Conservation (phyloP, 2,888 invertebrate species). For the Drosophila kokeensis region DNA sequence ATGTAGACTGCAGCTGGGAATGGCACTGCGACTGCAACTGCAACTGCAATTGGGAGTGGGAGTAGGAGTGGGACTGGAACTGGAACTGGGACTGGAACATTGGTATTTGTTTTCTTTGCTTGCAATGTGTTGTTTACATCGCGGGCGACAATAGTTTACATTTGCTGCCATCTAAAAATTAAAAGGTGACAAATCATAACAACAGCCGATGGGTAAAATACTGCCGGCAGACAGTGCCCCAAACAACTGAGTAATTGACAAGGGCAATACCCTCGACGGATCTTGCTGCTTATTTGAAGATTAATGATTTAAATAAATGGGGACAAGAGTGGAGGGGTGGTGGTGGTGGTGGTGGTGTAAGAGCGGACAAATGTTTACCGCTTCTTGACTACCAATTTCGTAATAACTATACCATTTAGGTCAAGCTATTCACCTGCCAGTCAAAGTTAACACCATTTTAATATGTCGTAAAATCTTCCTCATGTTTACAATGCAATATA, state of each 20-base stretch:
- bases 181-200: conserved; percentile 78
- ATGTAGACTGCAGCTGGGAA: conserved; percentile 35
- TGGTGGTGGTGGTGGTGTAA: fast-evolving
- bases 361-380: conserved; percentile 8
- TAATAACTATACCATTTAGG: not conserved
- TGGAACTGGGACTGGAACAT: not conserved
- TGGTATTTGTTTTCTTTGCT: conserved; percentile 69
- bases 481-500: not conserved
- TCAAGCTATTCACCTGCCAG: not conserved
- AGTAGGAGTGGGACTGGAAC: not conserved
- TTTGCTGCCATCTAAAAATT: conserved; percentile 77
- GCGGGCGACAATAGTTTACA: conserved; percentile 75
- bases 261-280: conserved; percentile 53
- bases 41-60: not conserved
- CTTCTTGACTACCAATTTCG: not conserved
- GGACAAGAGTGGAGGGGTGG: too few species aligned
- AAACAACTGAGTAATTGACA: conserved; percentile 17
- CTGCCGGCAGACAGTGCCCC: conserved; percentile 7
- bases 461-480: not conserved
- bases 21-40: not conserved
- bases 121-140: conserved; percentile 71
- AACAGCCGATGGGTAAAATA: conserved; percentile 49
- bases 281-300: conserved; percentile 1
- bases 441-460: not conserved
- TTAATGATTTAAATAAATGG: not conserved